Percentiles rank a stretch among this genome's conserved stretches.
phyloP scores from a whole-genome alignment of 2,113 vertebrate species.

The Amblyopsis rosae region DNA sequence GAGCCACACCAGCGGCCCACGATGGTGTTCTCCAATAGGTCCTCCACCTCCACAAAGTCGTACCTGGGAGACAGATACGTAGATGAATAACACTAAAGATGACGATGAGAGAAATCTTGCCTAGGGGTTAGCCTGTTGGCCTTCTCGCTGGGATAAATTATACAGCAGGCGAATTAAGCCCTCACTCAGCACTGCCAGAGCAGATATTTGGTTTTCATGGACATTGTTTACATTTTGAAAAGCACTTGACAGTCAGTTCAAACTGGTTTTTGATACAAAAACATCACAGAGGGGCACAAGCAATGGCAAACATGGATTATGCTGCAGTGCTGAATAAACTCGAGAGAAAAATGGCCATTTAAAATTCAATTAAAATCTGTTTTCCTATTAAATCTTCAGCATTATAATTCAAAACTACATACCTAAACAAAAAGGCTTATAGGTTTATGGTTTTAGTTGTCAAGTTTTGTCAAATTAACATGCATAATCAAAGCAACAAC shows the following conservation, averaged over 20 bases:
- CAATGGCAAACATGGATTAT: conserved; percentile 49
- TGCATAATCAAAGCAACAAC: no score
- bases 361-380: no score
- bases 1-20: conserved; percentile 98
- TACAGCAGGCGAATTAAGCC: conserved; percentile 58
- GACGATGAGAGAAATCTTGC: no score
- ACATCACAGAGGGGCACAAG: conserved; percentile 43
- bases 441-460: no score
- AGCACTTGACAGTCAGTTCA: conserved; percentile 48
- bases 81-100: background rate
- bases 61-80: conserved; percentile 76
- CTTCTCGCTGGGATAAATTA: conserved; percentile 65
- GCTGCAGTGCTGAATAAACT: conserved; percentile 59
- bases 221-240: conserved; percentile 62
- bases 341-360: background rate
- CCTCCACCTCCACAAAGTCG: conserved; percentile 96
- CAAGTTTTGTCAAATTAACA: no score
- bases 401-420: no score
- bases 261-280: conserved; percentile 58
- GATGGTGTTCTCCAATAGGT: conserved; percentile 84
- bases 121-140: no score
- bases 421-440: no score
- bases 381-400: no score
- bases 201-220: conserved; percentile 61
- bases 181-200: conserved; percentile 53